Evolutionary conservation across 53 echinoderm and acorn worm genomes (phyloP).

Genomic region (Patiria pectinifera): DNA sequence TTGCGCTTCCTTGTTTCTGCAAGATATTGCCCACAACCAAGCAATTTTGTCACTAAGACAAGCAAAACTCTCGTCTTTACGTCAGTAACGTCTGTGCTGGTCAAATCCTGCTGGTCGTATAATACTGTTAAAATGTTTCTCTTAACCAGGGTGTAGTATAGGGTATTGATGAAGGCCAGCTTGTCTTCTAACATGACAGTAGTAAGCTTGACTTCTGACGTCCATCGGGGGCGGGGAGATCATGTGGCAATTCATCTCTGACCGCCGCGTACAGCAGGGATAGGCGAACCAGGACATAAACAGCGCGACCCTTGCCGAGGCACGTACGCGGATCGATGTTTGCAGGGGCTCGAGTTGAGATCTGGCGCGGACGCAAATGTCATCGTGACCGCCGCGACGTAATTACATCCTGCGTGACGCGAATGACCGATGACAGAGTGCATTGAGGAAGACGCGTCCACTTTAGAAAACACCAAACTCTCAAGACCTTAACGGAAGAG

Average conservation of each 20-base stretch:
- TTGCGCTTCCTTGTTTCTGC: no score
- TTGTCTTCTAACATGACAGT: no score
- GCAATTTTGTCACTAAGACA: no score
- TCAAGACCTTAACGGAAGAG: no score
- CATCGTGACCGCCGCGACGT: conserved; percentile 23
- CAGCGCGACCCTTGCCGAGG: conserved; percentile 3
- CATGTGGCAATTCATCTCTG: neutral
- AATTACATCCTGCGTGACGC: conserved; percentile 14
- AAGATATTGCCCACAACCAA: no score
- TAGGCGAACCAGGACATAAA: neutral
- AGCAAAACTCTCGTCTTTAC: no score
- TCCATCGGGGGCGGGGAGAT: neutral
- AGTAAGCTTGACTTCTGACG: neutral
- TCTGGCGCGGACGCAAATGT: conserved; percentile 4
- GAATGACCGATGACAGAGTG: neutral
- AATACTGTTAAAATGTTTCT: neutral
- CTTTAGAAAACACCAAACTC: no score
- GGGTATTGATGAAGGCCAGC: no score
- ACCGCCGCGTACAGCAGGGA: neutral
- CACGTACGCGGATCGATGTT: conserved; percentile 37
- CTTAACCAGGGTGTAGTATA: no score
- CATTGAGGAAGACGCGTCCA: neutral
- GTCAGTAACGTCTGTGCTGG: no score
- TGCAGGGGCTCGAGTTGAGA: neutral
- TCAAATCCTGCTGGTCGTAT: no score